phyloP scores from a whole-genome alignment of 2,797 vertebrate genomes.

The Cossypha niveicapilla region DNA sequence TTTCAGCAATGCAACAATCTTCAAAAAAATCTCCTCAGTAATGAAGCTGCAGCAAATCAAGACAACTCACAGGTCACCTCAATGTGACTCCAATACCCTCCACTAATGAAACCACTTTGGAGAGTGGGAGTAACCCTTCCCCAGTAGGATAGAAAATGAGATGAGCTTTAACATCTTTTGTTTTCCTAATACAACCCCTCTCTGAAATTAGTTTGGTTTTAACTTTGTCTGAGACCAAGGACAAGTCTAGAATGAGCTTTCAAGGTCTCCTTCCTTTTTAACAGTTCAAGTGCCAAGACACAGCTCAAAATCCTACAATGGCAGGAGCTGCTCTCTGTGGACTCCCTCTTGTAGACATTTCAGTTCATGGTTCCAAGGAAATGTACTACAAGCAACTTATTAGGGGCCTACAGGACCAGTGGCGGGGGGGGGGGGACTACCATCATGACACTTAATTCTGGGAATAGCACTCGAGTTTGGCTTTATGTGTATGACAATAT shows the following conservation, averaged over 20 bases:
- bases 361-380: background rate
- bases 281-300: background rate
- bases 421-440: fast-evolving
- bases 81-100: background rate
- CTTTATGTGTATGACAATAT: background rate
- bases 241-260: background rate
- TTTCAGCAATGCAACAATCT: background rate
- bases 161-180: background rate
- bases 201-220: conserved; percentile 3
- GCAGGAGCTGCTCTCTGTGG: background rate
- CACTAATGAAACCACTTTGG: background rate
- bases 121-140: background rate
- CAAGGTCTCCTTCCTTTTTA: background rate
- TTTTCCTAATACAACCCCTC: background rate
- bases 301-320: background rate
- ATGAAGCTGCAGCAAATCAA: background rate
- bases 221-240: background rate
- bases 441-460: background rate
- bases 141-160: background rate
- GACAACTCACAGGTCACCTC: background rate
- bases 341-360: background rate
- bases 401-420: background rate
- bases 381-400: background rate
- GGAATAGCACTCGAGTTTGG: fast-evolving
- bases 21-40: background rate